Conservation (phyloP, 2,797 vertebrate species). For the Aeoliscus strigatus region DNA sequence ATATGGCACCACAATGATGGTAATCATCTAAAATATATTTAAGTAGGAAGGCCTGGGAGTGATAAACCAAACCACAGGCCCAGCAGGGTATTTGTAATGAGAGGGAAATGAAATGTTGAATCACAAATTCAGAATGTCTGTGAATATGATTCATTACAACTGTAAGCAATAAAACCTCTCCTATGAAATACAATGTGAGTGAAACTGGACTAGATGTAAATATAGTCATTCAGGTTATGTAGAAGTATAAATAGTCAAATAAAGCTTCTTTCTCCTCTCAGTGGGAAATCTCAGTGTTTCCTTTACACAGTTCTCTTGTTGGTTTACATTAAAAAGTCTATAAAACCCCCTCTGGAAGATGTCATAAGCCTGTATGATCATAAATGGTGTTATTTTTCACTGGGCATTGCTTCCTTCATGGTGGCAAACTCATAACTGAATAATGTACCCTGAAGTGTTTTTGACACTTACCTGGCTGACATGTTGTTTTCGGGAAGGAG, state of each 20-base stretch:
- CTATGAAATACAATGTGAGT: conserved; percentile 41
- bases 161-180: conserved; percentile 41
- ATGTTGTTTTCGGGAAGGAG: conserved; percentile 97
- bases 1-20: conserved; percentile 15
- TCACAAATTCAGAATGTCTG: conserved; percentile 41
- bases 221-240: conserved; percentile 24
- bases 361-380: conserved; percentile 30
- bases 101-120: conserved; percentile 31
- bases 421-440: conserved; percentile 48
- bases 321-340: conserved; percentile 54
- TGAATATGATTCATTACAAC: conserved; percentile 50
- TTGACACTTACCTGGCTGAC: conserved; percentile 86
- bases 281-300: conserved; percentile 49
- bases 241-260: conserved; percentile 38
- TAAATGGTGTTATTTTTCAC: conserved; percentile 35
- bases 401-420: conserved; percentile 26
- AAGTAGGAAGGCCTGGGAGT: conserved; percentile 39
- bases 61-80: conserved; percentile 50
- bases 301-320: conserved; percentile 21
- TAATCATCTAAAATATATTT: conserved; percentile 32
- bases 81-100: conserved; percentile 34
- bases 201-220: conserved; percentile 44
- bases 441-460: conserved; percentile 37
- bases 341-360: conserved; percentile 45
- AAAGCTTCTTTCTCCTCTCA: conserved; percentile 22